phyloP scores from a whole-genome alignment of 2,888 invertebrate species.

The Chromoteleia sp. region DNA sequence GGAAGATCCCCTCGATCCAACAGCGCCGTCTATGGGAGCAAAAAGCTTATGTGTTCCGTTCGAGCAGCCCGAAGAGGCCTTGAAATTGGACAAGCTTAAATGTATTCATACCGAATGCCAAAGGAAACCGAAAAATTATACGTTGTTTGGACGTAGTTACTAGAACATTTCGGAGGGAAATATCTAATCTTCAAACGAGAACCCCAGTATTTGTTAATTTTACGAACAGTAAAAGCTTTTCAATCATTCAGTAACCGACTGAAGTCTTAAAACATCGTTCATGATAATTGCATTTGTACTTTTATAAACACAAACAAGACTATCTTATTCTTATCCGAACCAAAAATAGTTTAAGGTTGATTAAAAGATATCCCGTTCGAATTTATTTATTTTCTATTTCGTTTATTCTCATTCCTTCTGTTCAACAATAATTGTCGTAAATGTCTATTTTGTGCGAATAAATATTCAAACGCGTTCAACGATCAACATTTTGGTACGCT shows the following conservation, averaged over 20 bases:
- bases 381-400: slow-evolving; percentile 1
- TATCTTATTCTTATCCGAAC: background rate
- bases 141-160: slow-evolving; percentile 98
- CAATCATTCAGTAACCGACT: background rate
- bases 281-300: slow-evolving; percentile 32
- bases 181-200: background rate
- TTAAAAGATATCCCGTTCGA: too few species aligned
- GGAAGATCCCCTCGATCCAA: slow-evolving; percentile 89
- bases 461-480: slow-evolving; percentile 28
- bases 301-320: slow-evolving; percentile 28
- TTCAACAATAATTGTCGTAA: slow-evolving; percentile 36
- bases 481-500: slow-evolving; percentile 24
- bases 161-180: slow-evolving; percentile 79
- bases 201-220: background rate
- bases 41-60: slow-evolving; percentile 99
- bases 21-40: slow-evolving; percentile 98
- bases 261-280: slow-evolving; percentile 11
- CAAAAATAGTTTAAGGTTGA: background rate
- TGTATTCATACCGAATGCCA: slow-evolving; percentile 96
- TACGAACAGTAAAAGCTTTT: background rate
- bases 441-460: slow-evolving; percentile 43
- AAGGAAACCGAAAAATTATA: slow-evolving; percentile 92
- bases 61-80: slow-evolving; percentile 88
- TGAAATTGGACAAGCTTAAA: slow-evolving; percentile 87
- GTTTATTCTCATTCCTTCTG: slow-evolving; percentile 13